Base-by-base conservation (phyloP, 2,888 invertebrate genomes). In the Neoitamus cyanurus region DNA sequence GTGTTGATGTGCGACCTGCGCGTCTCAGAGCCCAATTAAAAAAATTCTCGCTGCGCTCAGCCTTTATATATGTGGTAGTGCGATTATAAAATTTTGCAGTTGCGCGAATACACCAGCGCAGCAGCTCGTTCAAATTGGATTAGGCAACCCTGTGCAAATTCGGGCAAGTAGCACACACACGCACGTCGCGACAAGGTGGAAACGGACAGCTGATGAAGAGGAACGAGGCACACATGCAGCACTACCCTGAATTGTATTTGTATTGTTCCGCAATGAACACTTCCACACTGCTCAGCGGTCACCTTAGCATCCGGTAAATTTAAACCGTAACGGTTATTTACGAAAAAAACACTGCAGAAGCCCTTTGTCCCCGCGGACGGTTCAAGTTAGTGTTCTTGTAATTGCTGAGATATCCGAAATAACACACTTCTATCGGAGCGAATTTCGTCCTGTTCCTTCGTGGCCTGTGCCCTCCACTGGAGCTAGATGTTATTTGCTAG, bases 171-270 rank as follows among this genome's bases (percentile, higher is more conserved):
- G 15, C n/a, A 42, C 69, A 28, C 68, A 68, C 69, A 69, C 69
- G 28, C 70, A 30, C 70, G 70, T 11, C 92, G 92, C 92, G 92
- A 92, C 91, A 92, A 92, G 92, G 92, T 20, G 42, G 34, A 70
- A 30, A 70, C 70, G 70, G 70, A 31, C 92, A 92, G 92, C 92
- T 92, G 92, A 92, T 92, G 92, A 92, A 92, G 92, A 91, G 92
- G 92, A 92, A 92, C 92, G 92, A 34, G 20, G 37, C 6, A 4
- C 58, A 20, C 20, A 37, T 7, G 20, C n/a, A n/a, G n/a, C 7
- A 20, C 25, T 30, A 6, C 7, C 70, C 28, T 5, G 36, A 31
- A 36, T 20, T n/a, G 30, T 30, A 9, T 48, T 5, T 31, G 5
- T 46, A 11, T 70, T 42, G 46, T 83, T 48, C 58, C 83, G 83